phyloP scores from a whole-genome alignment of 2,113 vertebrate genomes.

The Micronycteris hirsuta region DNA sequence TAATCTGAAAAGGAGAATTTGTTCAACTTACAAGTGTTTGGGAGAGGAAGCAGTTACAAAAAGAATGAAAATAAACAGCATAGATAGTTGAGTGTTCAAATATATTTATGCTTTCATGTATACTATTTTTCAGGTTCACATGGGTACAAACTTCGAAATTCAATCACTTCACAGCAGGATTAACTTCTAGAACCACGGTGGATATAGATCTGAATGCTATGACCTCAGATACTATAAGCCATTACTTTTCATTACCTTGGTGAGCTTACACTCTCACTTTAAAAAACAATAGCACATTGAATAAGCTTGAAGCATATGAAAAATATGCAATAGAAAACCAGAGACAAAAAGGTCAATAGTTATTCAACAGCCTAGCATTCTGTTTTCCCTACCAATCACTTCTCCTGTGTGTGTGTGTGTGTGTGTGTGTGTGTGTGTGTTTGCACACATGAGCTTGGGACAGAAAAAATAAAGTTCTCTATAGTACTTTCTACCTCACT shows the following conservation, averaged over 20 bases:
- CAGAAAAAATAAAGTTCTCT: neutral
- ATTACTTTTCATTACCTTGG: neutral
- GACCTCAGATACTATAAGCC: neutral
- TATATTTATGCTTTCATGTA: neutral
- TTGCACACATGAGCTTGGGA: neutral
- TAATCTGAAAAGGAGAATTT: neutral
- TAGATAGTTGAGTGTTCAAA: neutral
- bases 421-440: accelerated
- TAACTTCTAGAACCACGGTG: neutral
- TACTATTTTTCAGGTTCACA: neutral
- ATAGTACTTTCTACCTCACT: neutral
- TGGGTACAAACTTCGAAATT: neutral
- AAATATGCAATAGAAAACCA: neutral
- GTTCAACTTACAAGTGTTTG: neutral
- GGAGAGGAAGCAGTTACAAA: neutral
- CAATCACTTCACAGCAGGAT: neutral
- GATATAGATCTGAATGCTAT: neutral
- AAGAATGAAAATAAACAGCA: neutral
- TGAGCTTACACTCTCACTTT: neutral
- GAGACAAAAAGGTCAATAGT: neutral
- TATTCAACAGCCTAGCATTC: neutral
- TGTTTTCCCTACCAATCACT: no score
- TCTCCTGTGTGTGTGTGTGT: no score
- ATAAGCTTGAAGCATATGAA: neutral
- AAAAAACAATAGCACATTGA: neutral